phyloP scores from a whole-genome alignment of 2,888 invertebrate species.

The Lepidocyrtoides sp. region DNA sequence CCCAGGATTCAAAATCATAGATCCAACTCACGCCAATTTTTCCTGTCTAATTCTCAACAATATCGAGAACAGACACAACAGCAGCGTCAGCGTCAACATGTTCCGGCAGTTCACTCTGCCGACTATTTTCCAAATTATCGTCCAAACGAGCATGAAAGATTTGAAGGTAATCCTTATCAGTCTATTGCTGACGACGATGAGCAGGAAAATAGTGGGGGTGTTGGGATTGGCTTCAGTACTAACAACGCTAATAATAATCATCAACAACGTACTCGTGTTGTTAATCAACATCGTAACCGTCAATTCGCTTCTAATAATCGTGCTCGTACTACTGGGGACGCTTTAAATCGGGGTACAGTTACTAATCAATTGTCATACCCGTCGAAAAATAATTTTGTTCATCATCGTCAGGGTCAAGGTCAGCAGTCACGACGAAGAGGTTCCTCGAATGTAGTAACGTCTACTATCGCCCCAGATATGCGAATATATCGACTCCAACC shows the following conservation, averaged over 20 bases:
- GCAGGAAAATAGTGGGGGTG: background rate
- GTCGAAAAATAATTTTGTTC: background rate
- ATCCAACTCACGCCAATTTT: background rate
- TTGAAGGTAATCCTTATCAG: background rate
- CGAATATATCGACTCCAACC: background rate
- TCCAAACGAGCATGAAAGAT: background rate
- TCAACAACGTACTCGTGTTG: background rate
- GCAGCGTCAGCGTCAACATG: background rate
- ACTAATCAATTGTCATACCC: background rate
- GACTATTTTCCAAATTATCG: background rate
- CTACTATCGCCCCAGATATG: background rate
- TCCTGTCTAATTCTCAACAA: too few relatives aligned
- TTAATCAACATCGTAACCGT: background rate
- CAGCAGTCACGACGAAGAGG: background rate
- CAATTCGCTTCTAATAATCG: background rate
- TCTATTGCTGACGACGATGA: background rate
- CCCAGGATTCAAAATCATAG: background rate
- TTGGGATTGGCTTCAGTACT: slow-evolving; percentile 7
- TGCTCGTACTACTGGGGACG: background rate
- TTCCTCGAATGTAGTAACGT: background rate
- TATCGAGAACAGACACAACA: too few relatives aligned
- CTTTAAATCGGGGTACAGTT: background rate
- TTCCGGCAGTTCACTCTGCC: background rate
- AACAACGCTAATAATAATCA: background rate
- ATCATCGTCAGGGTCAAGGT: background rate